phyloP scores from a whole-genome alignment of 2,888 invertebrate species.

The Gasteruption jaculator region DNA sequence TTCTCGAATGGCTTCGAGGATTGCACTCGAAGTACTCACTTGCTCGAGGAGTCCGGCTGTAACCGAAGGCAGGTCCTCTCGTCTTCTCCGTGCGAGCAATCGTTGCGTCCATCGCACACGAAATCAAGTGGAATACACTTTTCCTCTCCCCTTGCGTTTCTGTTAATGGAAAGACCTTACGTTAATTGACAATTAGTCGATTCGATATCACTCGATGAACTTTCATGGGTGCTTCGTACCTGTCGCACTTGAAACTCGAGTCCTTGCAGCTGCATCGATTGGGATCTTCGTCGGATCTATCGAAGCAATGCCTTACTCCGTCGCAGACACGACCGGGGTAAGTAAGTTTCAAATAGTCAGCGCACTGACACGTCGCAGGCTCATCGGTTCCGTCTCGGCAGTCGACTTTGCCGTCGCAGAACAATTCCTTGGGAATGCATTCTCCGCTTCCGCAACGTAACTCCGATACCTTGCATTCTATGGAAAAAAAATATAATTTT shows the following conservation, averaged over 20 bases:
- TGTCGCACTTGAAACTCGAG: conserved; percentile 54
- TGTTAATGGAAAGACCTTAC: conserved; percentile 4
- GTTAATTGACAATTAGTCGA: too few species aligned
- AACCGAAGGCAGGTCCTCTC: conserved; percentile 67
- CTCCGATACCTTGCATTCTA: conserved; percentile 63
- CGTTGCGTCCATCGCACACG: conserved; percentile 70
- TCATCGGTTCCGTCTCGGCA: conserved; percentile 75
- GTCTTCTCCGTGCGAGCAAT: conserved; percentile 73
- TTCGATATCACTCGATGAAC: too few species aligned
- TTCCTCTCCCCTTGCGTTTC: conserved; percentile 12
- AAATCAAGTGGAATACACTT: conserved; percentile 67
- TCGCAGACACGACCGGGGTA: conserved; percentile 71
- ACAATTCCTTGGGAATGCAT: conserved; percentile 66
- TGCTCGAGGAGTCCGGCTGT: too few species aligned
- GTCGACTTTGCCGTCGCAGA: conserved; percentile 65
- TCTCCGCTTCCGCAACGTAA: conserved; percentile 65
- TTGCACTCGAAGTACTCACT: too few species aligned
- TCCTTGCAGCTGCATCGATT: conserved; percentile 60
- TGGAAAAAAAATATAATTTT: conserved; percentile 25
- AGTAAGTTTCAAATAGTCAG: conserved; percentile 64
- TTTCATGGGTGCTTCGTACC: conserved; percentile 53
- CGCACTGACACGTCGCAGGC: conserved; percentile 61
- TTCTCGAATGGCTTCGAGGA: too few species aligned
- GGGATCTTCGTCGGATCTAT: conserved; percentile 72
- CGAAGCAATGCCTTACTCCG: conserved; percentile 70